Percentiles rank a stretch among this genome's conserved stretches.
Evolutionary conservation across 1,140 invertebrate genomes (phyloP).

Genomic region (Drosophila nebulosa): DNA sequence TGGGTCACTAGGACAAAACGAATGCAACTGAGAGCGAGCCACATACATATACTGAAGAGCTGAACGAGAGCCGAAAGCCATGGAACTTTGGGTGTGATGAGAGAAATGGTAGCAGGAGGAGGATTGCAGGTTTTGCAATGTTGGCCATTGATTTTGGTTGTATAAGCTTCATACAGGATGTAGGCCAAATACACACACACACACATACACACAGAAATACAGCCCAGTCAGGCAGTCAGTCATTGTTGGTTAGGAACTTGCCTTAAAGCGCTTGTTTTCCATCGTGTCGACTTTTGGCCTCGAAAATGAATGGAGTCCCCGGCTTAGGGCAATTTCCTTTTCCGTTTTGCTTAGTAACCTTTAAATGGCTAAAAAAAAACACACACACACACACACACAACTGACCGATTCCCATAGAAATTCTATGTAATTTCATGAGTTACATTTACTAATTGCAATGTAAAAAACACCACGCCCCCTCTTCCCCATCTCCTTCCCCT

Average conservation of each 20-base stretch:
- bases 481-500: no score
- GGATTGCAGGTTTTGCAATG: conserved; percentile 48
- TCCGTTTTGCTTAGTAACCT: not conserved
- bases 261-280: conserved; percentile 33
- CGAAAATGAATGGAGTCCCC: conserved; percentile 36
- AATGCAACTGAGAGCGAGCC: conserved; percentile 37
- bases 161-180: conserved; percentile 59
- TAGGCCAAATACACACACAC: conserved; percentile 53
- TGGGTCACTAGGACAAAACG: conserved; percentile 76
- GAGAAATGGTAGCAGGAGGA: not conserved
- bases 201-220: not conserved
- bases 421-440: not conserved
- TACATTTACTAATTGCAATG: not conserved
- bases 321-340: conserved; percentile 9
- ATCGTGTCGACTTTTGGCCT: conserved; percentile 20
- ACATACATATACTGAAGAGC: not conserved
- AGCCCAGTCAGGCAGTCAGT: not conserved
- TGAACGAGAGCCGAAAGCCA: conserved; percentile 8
- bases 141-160: conserved; percentile 73
- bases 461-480: no score
- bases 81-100: not conserved
- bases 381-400: no score
- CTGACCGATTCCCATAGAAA: not conserved
- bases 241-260: conserved; percentile 27
- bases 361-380: not conserved